Percentiles rank a stretch among this genome's conserved stretches.
phyloP scores from a whole-genome alignment of 2,797 vertebrate species.

The Erethizon dorsatum region DNA sequence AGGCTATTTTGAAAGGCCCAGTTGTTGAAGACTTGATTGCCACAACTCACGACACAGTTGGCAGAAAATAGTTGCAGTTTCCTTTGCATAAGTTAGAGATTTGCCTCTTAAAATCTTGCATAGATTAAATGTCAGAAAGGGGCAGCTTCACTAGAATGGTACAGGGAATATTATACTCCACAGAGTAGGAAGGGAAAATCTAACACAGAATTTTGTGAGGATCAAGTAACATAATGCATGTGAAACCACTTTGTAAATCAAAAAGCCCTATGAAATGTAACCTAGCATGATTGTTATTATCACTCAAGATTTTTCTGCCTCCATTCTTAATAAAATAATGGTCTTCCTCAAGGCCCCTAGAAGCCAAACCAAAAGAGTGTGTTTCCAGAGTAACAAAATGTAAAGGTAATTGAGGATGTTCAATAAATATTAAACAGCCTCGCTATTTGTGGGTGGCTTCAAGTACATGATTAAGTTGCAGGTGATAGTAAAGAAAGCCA shows the following conservation, averaged over 20 bases:
- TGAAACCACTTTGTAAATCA: constrained; percentile 51
- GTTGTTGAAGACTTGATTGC: not conserved
- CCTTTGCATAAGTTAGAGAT: not conserved
- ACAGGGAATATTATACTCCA: constrained; percentile 64
- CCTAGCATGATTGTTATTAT: not conserved
- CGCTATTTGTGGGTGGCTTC: constrained; percentile 74
- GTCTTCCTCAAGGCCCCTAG: constrained; percentile 70
- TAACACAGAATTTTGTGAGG: constrained; percentile 28
- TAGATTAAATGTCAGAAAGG: not conserved
- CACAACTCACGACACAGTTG: not conserved
- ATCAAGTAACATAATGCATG: constrained; percentile 39
- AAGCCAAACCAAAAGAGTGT: constrained; percentile 64
- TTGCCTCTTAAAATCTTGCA: constrained; percentile 7
- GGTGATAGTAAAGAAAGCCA: constrained; percentile 80
- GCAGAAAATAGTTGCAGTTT: not conserved
- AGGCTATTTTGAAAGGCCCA: not conserved
- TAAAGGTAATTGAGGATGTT: constrained; percentile 83
- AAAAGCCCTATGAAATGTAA: constrained; percentile 60
- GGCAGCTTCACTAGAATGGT: not conserved
- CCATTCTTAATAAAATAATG: constrained; percentile 73
- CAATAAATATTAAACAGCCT: constrained; percentile 84
- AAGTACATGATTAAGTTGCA: constrained; percentile 80
- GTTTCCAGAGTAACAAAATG: constrained; percentile 68
- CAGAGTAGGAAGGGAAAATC: constrained; percentile 61
- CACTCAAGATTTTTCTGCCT: constrained; percentile 37